A percentile compares a stretch with the other conserved stretches of the same genome.
These are phyloP conservation scores for Vulpes lagopus DNA, from an alignment of 2,113 vertebrate genomes.

Conservation along the genomic window DNA sequence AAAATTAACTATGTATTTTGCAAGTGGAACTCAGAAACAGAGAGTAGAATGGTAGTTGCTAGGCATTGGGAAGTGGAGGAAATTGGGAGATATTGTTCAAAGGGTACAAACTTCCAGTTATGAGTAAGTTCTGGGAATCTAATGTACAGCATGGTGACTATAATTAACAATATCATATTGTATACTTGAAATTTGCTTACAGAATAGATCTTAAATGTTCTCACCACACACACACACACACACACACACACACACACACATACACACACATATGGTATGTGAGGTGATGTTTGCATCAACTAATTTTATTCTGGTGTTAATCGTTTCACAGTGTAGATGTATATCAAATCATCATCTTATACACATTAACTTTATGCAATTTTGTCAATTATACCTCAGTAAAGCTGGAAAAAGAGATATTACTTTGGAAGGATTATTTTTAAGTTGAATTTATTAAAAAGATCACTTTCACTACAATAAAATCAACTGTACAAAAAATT, in stretches of 20 bases:
- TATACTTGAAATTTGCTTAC: not conserved
- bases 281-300: not conserved
- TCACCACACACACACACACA: not conserved
- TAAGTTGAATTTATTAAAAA: not conserved
- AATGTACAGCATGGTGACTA: not conserved
- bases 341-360: not conserved
- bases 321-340: not conserved
- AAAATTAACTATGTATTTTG: constrained; percentile 18
- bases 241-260: not conserved
- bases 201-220: not conserved
- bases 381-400: not conserved
- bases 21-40: not conserved
- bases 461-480: not conserved
- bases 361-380: not conserved
- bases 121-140: not conserved
- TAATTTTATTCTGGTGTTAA: not conserved
- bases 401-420: not conserved
- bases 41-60: not conserved
- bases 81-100: not conserved
- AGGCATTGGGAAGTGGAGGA: too few species aligned
- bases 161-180: not conserved
- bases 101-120: not conserved
- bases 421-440: not conserved
- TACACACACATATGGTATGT: too few species aligned
- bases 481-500: not conserved